Evolutionary conservation across 92 coral and sea anemone genomes (phyloP).

Genomic region (Virgularia gustaviana): DNA sequence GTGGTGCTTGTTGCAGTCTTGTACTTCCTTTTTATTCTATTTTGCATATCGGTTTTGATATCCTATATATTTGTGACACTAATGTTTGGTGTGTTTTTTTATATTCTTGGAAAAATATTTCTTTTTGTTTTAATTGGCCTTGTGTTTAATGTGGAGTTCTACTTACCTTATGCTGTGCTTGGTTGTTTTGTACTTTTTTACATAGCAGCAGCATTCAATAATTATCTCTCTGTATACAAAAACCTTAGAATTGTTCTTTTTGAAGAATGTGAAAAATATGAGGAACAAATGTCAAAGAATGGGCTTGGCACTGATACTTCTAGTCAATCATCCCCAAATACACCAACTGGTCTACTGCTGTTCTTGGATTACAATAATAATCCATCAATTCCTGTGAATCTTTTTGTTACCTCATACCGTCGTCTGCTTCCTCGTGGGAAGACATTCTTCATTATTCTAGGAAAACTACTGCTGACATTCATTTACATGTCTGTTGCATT

Average conservation of each 20-base stretch:
- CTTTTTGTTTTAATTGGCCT: constrained; percentile 81
- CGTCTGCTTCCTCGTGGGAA: constrained; percentile 32
- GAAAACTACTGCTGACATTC: constrained; percentile 17
- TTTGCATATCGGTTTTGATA: constrained; percentile 77
- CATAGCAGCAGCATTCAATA: constrained; percentile 55
- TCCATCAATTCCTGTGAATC: constrained; percentile 33
- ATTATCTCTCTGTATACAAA: constrained; percentile 63
- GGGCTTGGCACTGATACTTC: constrained; percentile 9
- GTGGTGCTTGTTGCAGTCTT: constrained; percentile 65
- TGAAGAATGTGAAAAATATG: constrained; percentile 85
- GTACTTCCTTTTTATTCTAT: constrained; percentile 70
- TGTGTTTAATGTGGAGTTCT: constrained; percentile 70
- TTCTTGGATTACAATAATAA: constrained; percentile 24
- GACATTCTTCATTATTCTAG: constrained; percentile 20
- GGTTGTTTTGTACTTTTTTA: constrained; percentile 53
- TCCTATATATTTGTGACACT: constrained; percentile 65
- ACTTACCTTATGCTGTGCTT: constrained; percentile 67
- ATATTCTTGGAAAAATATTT: constrained; percentile 62
- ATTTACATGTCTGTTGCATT: constrained; percentile 53
- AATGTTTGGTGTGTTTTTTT: constrained; percentile 66
- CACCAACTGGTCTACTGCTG: constrained; percentile 10
- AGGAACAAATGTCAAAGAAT: constrained; percentile 36
- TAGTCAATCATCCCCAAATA: neutral
- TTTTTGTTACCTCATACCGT: constrained; percentile 26
- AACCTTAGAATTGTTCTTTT: constrained; percentile 67